Percentiles rank a stretch among this genome's conserved stretches.
phyloP scores from a whole-genome alignment of 64 coral and sea anemone genomes.

The Exaiptasia diaphana region DNA sequence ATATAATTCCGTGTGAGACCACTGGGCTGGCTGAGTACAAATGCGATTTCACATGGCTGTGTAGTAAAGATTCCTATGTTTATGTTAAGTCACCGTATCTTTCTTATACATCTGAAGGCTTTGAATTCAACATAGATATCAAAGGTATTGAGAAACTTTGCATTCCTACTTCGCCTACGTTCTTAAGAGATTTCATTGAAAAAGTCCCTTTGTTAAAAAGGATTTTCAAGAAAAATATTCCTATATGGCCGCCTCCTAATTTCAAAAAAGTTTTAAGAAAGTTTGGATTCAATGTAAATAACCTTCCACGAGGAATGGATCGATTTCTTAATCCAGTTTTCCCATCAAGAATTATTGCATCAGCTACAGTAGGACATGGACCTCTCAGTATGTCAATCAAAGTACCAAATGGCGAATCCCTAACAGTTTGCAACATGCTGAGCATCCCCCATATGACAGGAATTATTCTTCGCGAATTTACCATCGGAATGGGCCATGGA shows the following conservation, averaged over 20 bases:
- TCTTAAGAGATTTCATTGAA: conserved; percentile 30
- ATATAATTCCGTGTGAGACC: conserved; percentile 50
- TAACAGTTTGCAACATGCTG: conserved; percentile 8
- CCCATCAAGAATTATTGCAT: conserved; percentile 25
- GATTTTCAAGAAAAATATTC: conserved; percentile 22
- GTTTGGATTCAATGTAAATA: conserved; percentile 40
- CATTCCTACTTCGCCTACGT: conserved; percentile 31
- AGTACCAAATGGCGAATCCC: conserved; percentile 59
- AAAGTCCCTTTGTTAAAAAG: conserved; percentile 29
- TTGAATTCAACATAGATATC: conserved; percentile 40
- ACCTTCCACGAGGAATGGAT: conserved; percentile 53
- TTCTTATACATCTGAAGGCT: conserved; percentile 59
- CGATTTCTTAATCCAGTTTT: conserved; percentile 47
- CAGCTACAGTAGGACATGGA: conserved; percentile 34
- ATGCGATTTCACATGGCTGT: conserved; percentile 75
- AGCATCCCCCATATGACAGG: conserved; percentile 11
- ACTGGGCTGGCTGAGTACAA: conserved; percentile 5
- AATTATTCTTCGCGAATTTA: conserved; percentile 30
- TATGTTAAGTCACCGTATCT: conserved; percentile 33
- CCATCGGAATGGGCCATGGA: conserved; percentile 53
- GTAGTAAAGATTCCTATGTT: conserved; percentile 52
- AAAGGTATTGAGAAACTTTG: conserved; percentile 58
- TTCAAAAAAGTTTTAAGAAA: conserved; percentile 3
- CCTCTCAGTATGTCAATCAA: conserved; percentile 32
- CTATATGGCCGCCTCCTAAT: conserved; percentile 62